These are phyloP conservation scores for Butorides virescens DNA, from an alignment of 2,113 vertebrate species.

Conservation along the genomic window DNA sequence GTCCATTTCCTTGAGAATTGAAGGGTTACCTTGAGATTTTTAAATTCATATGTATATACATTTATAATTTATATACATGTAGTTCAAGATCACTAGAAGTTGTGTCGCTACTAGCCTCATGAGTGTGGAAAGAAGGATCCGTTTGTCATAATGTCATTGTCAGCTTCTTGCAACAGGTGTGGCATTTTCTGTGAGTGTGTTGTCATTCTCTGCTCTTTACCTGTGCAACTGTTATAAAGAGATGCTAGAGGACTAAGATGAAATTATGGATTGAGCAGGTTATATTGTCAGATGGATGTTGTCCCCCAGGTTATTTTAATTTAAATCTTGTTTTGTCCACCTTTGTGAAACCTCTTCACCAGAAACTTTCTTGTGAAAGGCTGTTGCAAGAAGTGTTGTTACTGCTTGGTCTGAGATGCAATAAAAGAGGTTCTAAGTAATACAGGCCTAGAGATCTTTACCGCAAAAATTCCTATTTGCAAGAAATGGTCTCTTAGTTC, in stretches of 20 bases:
- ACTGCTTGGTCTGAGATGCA: background rate
- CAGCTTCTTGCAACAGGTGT: background rate
- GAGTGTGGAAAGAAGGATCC: background rate
- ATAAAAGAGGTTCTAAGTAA: background rate
- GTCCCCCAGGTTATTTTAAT: background rate
- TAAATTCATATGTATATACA: background rate
- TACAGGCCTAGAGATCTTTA: background rate
- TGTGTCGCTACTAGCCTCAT: rapidly evolving
- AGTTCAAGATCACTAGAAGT: background rate
- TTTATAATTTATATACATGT: background rate
- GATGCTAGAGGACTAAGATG: background rate
- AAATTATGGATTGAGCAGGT: background rate
- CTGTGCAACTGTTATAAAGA: background rate
- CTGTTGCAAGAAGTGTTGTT: background rate
- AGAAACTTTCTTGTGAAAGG: background rate
- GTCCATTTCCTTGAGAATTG: background rate
- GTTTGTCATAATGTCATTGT: background rate
- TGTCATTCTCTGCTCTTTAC: background rate
- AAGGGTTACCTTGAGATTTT: background rate
- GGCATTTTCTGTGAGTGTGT: background rate
- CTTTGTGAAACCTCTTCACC: background rate
- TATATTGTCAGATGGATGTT: background rate
- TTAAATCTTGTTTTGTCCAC: background rate
- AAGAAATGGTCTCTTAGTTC: background rate
- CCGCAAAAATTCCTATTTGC: background rate